Conservation (phyloP, 2,797 vertebrate species). For the Halcyon smyrnensis region DNA sequence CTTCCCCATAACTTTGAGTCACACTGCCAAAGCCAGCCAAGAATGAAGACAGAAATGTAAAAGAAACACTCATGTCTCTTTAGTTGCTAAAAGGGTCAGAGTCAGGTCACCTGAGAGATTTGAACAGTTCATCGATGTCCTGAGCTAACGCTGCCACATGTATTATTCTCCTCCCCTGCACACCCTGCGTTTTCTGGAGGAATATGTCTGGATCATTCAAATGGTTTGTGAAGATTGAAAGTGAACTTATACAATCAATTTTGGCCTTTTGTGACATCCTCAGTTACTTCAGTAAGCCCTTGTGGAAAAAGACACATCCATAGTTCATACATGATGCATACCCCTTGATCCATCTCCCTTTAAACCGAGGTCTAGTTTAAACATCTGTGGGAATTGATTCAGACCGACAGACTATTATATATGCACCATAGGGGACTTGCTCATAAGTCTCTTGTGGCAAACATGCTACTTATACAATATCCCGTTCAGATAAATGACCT, state of each 20-base stretch:
- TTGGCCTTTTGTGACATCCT: slow-evolving; percentile 31
- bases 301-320: slow-evolving; percentile 24
- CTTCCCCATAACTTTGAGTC: background rate
- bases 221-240: slow-evolving; percentile 27
- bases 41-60: background rate
- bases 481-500: slow-evolving; percentile 56
- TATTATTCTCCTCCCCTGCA: slow-evolving; percentile 28
- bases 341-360: slow-evolving; percentile 36
- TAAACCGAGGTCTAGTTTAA: slow-evolving; percentile 39
- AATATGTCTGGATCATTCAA: slow-evolving; percentile 27
- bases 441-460: slow-evolving; percentile 42
- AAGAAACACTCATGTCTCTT: background rate
- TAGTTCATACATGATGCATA: background rate
- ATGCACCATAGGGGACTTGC: background rate
- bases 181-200: slow-evolving; percentile 27
- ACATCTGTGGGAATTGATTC: slow-evolving; percentile 21
- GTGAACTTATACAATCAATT: slow-evolving; percentile 36
- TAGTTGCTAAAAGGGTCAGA: background rate
- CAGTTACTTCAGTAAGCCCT: slow-evolving; percentile 5
- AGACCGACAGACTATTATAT: slow-evolving; percentile 9
- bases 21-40: background rate
- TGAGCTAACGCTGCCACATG: background rate
- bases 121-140: slow-evolving; percentile 12
- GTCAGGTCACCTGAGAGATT: slow-evolving; percentile 27
- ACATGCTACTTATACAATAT: slow-evolving; percentile 31